phyloP scores from a whole-genome alignment of 92 coral and sea anemone species.

The Pocillopora grandis region DNA sequence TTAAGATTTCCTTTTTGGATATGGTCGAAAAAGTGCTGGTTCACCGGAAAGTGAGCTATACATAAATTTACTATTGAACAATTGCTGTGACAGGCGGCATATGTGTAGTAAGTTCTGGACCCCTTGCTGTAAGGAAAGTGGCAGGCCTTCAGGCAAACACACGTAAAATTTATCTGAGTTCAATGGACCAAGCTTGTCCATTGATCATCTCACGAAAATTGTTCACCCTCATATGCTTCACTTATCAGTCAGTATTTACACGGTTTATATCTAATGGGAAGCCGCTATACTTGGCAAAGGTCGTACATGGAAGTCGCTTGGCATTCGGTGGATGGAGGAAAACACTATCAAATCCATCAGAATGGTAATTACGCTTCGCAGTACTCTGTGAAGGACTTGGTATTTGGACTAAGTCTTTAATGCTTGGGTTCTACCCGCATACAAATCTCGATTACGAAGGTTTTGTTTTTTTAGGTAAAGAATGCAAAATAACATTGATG shows the following conservation, averaged over 20 bases:
- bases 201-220: not conserved
- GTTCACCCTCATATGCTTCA: not conserved
- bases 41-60: not conserved
- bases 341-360: not conserved
- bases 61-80: not conserved
- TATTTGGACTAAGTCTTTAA: not conserved
- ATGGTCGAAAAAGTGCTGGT: too few relatives aligned
- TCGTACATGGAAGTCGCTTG: not conserved
- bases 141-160: not conserved
- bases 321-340: not conserved
- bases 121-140: not conserved
- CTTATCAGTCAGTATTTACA: too few relatives aligned
- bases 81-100: not conserved
- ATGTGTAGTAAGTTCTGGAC: conserved; percentile 4
- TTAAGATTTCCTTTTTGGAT: not conserved
- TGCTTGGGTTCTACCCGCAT: too few relatives aligned
- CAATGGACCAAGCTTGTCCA: not conserved
- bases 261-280: not conserved
- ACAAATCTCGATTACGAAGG: too few relatives aligned
- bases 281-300: not conserved
- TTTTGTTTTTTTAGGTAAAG: too few relatives aligned
- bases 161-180: not conserved
- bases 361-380: conserved; percentile 4
- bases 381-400: not conserved
- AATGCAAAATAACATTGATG: too few relatives aligned